Evolutionary conservation across 2,797 vertebrate species (phyloP).

Genomic region (Malacoctenus gilli): DNA sequence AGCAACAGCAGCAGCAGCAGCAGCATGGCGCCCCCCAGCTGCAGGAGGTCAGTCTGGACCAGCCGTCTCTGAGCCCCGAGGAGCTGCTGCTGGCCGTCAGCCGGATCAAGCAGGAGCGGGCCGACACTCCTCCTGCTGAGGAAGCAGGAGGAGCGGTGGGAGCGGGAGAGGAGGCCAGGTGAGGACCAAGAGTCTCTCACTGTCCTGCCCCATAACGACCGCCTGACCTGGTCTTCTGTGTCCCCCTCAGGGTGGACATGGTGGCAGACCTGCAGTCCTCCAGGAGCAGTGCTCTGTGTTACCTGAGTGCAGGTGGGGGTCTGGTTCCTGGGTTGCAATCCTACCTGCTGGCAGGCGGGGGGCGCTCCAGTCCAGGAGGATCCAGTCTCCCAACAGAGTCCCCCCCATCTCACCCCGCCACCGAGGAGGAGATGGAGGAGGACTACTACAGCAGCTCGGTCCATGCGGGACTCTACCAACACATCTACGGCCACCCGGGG

Average conservation of each 20-base stretch:
- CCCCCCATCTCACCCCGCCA: slow-evolving; percentile 92
- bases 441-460: slow-evolving; percentile 89
- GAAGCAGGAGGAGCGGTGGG: slow-evolving; percentile 31
- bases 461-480: slow-evolving; percentile 87
- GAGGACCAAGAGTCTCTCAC: no score
- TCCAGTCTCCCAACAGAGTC: slow-evolving; percentile 96
- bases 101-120: slow-evolving; percentile 92
- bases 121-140: slow-evolving; percentile 79
- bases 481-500: slow-evolving; percentile 88
- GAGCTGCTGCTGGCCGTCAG: slow-evolving; percentile 88
- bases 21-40: slow-evolving; percentile 56
- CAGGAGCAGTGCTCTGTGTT: slow-evolving; percentile 76
- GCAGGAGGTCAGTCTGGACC: slow-evolving; percentile 66
- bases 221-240: no score
- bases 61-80: slow-evolving; percentile 69
- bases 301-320: slow-evolving; percentile 78
- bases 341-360: slow-evolving; percentile 85
- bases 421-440: slow-evolving; percentile 94
- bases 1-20: no score
- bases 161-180: slow-evolving; percentile 55
- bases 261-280: slow-evolving; percentile 70
- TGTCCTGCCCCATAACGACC: no score
- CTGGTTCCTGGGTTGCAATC: slow-evolving; percentile 88
- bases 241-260: slow-evolving; percentile 61
- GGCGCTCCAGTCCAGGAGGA: slow-evolving; percentile 90